Percentiles rank a stretch among this genome's conserved stretches.
Conservation (phyloP, 2,113 vertebrate species). For the Phodopus roborovskii region DNA sequence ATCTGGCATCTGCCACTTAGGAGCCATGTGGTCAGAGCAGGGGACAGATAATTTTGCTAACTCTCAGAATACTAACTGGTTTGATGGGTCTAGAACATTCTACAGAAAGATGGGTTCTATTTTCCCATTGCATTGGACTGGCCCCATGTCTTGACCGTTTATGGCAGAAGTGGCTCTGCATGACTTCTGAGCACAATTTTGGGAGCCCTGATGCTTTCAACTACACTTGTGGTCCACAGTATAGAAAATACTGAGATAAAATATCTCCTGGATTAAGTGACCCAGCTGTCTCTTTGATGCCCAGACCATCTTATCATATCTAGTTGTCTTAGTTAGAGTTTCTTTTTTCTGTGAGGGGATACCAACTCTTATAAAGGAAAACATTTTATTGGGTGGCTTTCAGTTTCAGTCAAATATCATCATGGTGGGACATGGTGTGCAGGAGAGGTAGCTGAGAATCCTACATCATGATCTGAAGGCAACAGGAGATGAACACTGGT, state of each 20-base stretch:
- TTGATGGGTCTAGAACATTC: not conserved
- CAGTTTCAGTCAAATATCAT: too few species aligned
- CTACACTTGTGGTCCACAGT: accelerated
- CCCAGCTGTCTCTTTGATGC: not conserved
- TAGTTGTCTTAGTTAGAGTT: too few species aligned
- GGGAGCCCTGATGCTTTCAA: not conserved
- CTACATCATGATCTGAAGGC: too few species aligned
- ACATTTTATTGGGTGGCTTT: too few species aligned
- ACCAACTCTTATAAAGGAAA: too few species aligned
- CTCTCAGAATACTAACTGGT: not conserved
- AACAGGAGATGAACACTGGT: too few species aligned
- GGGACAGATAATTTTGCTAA: not conserved
- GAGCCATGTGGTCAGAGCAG: not conserved
- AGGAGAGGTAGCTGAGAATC: too few species aligned
- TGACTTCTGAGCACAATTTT: not conserved
- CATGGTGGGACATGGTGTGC: too few species aligned
- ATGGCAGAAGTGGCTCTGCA: not conserved
- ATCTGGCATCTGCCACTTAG: not conserved
- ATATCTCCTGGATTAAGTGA: not conserved
- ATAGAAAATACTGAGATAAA: not conserved
- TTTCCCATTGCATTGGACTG: not conserved
- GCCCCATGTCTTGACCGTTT: not conserved
- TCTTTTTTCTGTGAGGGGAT: too few species aligned
- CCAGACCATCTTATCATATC: not conserved
- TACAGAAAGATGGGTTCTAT: not conserved